phyloP scores from a whole-genome alignment of 1,140 invertebrate species.

The Temnothorax curvispinosus region DNA sequence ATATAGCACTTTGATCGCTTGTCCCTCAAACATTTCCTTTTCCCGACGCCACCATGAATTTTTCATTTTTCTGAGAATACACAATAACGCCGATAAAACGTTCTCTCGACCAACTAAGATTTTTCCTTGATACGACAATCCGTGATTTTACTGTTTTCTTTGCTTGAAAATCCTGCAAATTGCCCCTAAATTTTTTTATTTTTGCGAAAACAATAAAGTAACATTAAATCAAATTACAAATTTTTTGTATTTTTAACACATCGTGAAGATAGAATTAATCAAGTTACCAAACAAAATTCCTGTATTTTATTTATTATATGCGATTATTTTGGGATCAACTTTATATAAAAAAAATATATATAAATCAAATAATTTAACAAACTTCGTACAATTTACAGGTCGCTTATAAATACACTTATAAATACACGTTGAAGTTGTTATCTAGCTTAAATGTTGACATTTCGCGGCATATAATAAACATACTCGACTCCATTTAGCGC shows the following conservation, averaged over 20 bases:
- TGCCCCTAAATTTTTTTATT: neutral
- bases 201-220: neutral
- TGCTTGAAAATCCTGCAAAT: neutral
- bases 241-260: neutral
- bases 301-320: neutral
- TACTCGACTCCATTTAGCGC: neutral
- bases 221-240: neutral
- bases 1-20: slow-evolving; percentile 29
- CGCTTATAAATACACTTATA: too few relatives aligned
- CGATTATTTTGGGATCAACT: neutral
- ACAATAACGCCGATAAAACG: neutral
- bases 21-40: slow-evolving; percentile 35
- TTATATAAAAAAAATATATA: neutral
- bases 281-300: neutral
- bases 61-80: slow-evolving; percentile 39
- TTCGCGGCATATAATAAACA: slow-evolving; percentile 26
- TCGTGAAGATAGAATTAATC: neutral
- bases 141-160: neutral
- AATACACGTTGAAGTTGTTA: neutral
- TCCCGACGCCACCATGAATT: slow-evolving; percentile 28
- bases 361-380: neutral
- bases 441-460: slow-evolving; percentile 1
- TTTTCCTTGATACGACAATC: neutral
- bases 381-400: neutral
- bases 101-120: neutral